Base-by-base conservation (phyloP, 2,797 vertebrate genomes). In the Platalea minor region DNA sequence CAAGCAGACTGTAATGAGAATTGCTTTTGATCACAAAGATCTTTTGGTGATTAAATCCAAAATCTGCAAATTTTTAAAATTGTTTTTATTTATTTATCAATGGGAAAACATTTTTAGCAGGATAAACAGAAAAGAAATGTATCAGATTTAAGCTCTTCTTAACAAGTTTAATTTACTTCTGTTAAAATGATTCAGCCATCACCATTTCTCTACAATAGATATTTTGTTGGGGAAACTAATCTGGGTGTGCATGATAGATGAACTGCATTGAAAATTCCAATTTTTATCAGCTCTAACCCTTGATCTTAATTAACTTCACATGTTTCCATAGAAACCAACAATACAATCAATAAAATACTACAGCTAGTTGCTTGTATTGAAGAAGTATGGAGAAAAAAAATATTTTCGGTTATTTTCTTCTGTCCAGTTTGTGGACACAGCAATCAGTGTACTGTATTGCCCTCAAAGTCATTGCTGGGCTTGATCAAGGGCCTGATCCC, bases 241-340 rank as follows among this genome's bases (percentile, higher is more conserved):
- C 94, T 97, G 95, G 97, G 96, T 91, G 90, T 94, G 67, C 78
- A 76, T 97, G 97, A 98, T 97, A 97, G 96, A 97, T 97, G 94
- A 96, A 95, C 86, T 96, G 78, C 96, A 70, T 68, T 91, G 88
- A 93, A 97, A 97, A 95, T 95, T 96, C 93, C 96, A 96, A 91
- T 98, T 97, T 97, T 97, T 95, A 93, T 96, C 91, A 94, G 2
- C 80, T 94, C 83, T 97, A 97, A 97, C 96, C 93, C 91, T 93
- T 97, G 96, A 97, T 98, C 96, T 97, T 98, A 98, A 98, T 98
- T 98, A 97, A 96, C 91, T 97, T 93, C 88, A 85, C 94, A 92
- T 96, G 95, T 98, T 97, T 78, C 97, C 85, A 94, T 94, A 96
- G 98, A 97, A 98, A 97, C 96, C 37, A 97, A 51, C 43, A 91